Percentiles rank a stretch among this genome's conserved stretches.
Conservation (phyloP, 2,113 vertebrate genomes). For the Pangasianodon gigas region DNA sequence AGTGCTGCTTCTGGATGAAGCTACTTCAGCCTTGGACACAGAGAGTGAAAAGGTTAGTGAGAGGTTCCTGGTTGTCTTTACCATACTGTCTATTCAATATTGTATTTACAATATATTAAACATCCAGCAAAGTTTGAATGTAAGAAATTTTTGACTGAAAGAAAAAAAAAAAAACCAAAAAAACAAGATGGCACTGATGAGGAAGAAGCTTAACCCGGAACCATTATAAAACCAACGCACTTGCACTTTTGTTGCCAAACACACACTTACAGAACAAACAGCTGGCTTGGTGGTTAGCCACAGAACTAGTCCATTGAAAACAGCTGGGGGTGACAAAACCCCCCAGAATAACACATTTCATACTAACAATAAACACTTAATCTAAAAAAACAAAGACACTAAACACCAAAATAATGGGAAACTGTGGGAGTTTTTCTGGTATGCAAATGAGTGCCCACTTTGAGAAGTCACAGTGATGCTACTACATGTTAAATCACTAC, state of each 20-base stretch:
- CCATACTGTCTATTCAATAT: background rate
- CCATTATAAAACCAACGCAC: background rate
- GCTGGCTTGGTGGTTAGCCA: background rate
- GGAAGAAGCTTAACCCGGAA: background rate
- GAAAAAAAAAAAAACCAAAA: background rate
- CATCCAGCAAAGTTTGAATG: background rate
- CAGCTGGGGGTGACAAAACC: background rate
- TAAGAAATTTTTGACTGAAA: background rate
- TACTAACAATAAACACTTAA: background rate
- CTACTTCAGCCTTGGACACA: constrained; percentile 82
- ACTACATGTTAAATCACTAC: background rate
- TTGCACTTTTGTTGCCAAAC: background rate
- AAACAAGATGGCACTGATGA: background rate
- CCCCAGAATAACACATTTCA: background rate
- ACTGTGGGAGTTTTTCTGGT: background rate
- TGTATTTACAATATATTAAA: background rate
- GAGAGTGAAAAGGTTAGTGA: constrained; percentile 83
- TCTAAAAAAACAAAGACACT: background rate
- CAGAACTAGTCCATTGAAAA: background rate
- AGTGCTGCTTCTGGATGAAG: constrained; percentile 83
- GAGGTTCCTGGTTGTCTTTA: background rate
- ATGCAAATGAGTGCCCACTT: background rate
- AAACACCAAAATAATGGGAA: background rate
- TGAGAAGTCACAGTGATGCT: background rate
- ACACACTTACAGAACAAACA: background rate